Percentiles rank a stretch among this genome's conserved stretches.
Conservation (phyloP, 2,113 vertebrate species). For the Pyxicephalus adspersus region DNA sequence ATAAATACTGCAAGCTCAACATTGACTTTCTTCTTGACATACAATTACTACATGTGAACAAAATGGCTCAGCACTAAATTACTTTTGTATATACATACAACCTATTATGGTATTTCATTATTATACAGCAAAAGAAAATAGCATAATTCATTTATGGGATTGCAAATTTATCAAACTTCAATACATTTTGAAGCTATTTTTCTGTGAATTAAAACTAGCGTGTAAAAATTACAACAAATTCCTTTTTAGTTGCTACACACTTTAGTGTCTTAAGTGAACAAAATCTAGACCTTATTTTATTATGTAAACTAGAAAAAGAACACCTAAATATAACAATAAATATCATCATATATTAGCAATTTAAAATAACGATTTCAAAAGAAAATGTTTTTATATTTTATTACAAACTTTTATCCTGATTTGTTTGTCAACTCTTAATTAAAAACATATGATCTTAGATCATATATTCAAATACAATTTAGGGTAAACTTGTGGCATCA, state of each 20-base stretch:
- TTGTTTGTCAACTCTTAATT: no score
- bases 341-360: no score
- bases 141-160: conserved; percentile 3
- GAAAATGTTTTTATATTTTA: no score
- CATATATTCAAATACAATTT: no score
- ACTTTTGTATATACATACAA: conserved; percentile 45
- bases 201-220: conserved; percentile 22
- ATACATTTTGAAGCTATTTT: conserved; percentile 15
- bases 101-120: conserved; percentile 37
- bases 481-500: no score
- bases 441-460: no score
- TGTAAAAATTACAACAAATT: conserved; percentile 10
- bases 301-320: neutral
- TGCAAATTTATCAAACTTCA: conserved; percentile 39
- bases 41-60: conserved; percentile 35
- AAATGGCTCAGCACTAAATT: conserved; percentile 32
- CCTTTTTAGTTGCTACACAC: neutral
- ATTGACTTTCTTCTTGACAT: conserved; percentile 35
- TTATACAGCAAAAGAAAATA: neutral
- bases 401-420: no score
- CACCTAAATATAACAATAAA: no score
- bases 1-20: conserved; percentile 28
- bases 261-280: neutral
- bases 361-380: no score
- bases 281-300: neutral